A percentile compares a stretch with the other conserved stretches of the same genome.
These are phyloP conservation scores for Pelmatolapia mariae DNA, from an alignment of 2,113 vertebrate species.

Conservation along the genomic window DNA sequence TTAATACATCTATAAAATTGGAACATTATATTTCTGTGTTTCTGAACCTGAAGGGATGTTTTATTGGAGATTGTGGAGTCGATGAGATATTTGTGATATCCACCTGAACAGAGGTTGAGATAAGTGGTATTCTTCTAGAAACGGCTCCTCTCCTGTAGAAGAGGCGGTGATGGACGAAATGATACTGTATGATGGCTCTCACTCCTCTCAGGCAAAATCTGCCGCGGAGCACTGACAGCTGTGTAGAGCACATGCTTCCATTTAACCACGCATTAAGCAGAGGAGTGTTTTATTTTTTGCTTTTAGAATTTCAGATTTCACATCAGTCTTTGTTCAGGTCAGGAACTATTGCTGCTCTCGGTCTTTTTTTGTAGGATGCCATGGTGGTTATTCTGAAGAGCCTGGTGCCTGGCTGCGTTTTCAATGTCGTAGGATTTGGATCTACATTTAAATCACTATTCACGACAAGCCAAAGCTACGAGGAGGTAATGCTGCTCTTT, in stretches of 20 bases:
- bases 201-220: neutral
- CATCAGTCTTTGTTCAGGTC: neutral
- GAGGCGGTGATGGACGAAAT: neutral
- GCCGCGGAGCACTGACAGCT: neutral
- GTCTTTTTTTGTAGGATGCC: constrained; percentile 74
- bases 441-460: constrained; percentile 88
- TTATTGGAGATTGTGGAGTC: neutral
- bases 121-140: neutral
- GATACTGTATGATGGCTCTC: neutral
- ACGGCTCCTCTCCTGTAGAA: neutral
- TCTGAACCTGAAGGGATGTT: neutral
- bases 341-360: neutral
- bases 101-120: neutral
- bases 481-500: constrained; percentile 75
- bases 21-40: neutral
- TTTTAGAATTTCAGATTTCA: neutral
- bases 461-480: constrained; percentile 82
- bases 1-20: neutral
- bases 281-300: neutral
- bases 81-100: neutral
- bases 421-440: constrained; percentile 89
- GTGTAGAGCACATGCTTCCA: neutral
- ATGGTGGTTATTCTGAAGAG: constrained; percentile 90
- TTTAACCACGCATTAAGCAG: neutral
- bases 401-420: constrained; percentile 84